phyloP scores from a whole-genome alignment of 2,888 invertebrate genomes.

The Rhagium mordax region DNA sequence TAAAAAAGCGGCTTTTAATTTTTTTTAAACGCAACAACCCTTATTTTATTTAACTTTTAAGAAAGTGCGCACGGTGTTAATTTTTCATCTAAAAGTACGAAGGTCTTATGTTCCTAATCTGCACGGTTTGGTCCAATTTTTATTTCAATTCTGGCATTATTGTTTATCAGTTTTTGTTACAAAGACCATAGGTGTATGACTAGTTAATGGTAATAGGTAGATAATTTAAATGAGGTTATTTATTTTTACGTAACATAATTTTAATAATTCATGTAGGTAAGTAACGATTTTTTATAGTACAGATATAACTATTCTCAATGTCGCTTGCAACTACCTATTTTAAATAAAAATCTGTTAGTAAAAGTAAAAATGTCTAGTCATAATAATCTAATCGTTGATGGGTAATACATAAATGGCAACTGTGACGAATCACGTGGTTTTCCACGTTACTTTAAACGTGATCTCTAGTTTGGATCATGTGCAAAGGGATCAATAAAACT shows the following conservation, averaged over 20 bases:
- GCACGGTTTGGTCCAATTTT: no score
- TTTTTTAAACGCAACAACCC: no score
- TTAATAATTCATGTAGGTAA: constrained; percentile 3
- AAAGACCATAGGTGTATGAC: no score
- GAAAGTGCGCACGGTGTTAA: no score
- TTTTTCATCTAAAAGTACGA: no score
- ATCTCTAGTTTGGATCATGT: constrained; percentile 62
- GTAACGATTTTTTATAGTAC: constrained; percentile 43
- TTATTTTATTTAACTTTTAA: no score
- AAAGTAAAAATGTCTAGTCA: constrained; percentile 51
- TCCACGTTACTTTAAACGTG: constrained; percentile 69
- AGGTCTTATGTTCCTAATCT: no score
- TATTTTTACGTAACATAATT: constrained; percentile 10
- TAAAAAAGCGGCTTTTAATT: no score
- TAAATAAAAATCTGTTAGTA: constrained; percentile 20
- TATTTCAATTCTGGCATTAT: no score
- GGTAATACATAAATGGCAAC: constrained; percentile 48
- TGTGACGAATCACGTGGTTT: constrained; percentile 65
- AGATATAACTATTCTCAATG: constrained; percentile 47
- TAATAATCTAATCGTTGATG: constrained; percentile 52
- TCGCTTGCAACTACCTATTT: constrained; percentile 36
- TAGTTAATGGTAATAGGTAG: no score
- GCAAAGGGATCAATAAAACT: constrained; percentile 52
- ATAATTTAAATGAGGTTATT: background rate
- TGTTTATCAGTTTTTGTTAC: no score